Base-by-base conservation (phyloP, 2,888 invertebrate species). In the Metopia argyrocephala region DNA sequence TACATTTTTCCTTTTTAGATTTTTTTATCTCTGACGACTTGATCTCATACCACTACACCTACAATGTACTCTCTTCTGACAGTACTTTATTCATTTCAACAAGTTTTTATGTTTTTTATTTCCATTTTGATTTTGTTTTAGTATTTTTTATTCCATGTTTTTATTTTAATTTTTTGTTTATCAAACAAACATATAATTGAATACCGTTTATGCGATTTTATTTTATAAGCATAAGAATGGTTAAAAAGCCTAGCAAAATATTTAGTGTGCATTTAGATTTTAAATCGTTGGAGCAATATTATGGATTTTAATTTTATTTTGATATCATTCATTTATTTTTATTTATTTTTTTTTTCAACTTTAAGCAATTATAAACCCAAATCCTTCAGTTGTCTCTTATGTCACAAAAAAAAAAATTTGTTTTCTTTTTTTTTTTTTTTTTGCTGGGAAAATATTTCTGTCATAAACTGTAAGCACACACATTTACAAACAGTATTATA, bases 11-110 rank as follows among this genome's bases (percentile, higher is more conserved):
- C 31, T 31, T 57, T 65, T 25, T 76, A 31, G 48, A 50, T 50
- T 66, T 45, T 54, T 73, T 73, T 78, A 52, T 31, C n/a, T 69
- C 48, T 9, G 20, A 31, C 21, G n/a, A 64, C 46, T 56, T 54
- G 45, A 9, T 31, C 31, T 3, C 4, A 61, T 21, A 28, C 2
- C 27, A 5, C 56, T 28, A 76, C 38, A 50, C 2, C 31, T 15
- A 23, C 50, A 31, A 3, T 48, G 52, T 23, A 59, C 27, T 38
- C 23, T 52, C 70, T 45, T 23, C 54, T 71, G 65, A 52, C 70
- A 80, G 80, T 73, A 80, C 80, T 80, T 78, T 62, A 80, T 80
- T 71, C 73, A 76, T 76, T 80, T 80, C 76, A 80, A 80, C 76
- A 80, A 76, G 73, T 73, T 68, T 62, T 54, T 68, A 76, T 50